Evolutionary conservation across 2,888 invertebrate species (phyloP), one percentile per base, ranked within the genome.

Genomic region (Pherbina coryleti): DNA sequence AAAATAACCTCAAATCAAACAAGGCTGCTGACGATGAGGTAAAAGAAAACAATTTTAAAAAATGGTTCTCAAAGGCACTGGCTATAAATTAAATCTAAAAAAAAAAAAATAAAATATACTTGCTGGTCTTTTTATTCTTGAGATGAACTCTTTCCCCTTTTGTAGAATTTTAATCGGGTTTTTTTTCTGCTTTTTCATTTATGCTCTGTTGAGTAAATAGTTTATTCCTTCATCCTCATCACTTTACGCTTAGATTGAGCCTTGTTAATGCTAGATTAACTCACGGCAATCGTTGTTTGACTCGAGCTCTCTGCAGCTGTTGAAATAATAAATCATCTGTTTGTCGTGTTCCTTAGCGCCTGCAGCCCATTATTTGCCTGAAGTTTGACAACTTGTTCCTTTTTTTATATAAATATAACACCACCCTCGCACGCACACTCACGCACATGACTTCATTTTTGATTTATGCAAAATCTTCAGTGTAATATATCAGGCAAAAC

Each of bases 381-480:
- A 44, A 44, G 44, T 44, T 44, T 44, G 44, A 44, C 44, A 44
- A 44, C 44, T 44, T 44, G 44, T 44, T 44, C 14, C 44, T 44
- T 11, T 44, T 44, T 11, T 11, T 11, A 31, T 31, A 11, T 44
- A 44, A 11, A 44, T 44, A 11, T 44, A 44, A 11, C 5, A 37
- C 37, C 1, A 37, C 9, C 44, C 44, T 44, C 44, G 44, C 1
- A 44, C 44, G 44, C 1, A 44, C 44, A 44, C 44, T 44, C 60
- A 60, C 60, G 25, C 28, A 60, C 60, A 28, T 60, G 60, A 60
- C 60, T 60, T 60, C 28, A 28, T 17, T 60, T 60, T 60, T 60
- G 60, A 60, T 60, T 60, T 60, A 60, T 60, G 60, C 60, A 60
- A 60, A 60, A 34, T 31, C 34, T 67, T 44, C 44, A 28, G 17